phyloP scores from a whole-genome alignment of 2,113 vertebrate species.

The Budorcas taxicolor region DNA sequence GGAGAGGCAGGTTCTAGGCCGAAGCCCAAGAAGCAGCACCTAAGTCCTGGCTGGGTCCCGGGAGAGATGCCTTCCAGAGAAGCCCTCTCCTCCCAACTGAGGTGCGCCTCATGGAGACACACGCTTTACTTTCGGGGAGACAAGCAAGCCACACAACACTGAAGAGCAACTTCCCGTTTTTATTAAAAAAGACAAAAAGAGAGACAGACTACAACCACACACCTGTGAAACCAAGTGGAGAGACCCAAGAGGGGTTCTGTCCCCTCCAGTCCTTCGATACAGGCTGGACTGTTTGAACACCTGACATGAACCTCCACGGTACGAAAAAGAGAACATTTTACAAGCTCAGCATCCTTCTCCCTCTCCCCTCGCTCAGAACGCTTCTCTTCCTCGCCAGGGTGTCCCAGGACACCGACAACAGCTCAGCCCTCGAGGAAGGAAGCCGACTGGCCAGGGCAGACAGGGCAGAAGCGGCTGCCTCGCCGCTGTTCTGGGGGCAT shows the following conservation, averaged over 20 bases:
- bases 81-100: background rate
- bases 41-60: background rate
- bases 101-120: background rate
- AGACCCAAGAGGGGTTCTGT: rapidly evolving
- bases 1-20: background rate
- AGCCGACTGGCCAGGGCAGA: background rate
- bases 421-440: background rate
- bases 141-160: background rate
- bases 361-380: rapidly evolving
- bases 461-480: background rate
- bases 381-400: background rate
- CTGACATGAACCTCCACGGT: rapidly evolving
- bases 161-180: background rate
- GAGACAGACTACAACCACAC: no score
- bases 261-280: rapidly evolving
- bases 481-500: background rate
- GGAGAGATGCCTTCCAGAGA: background rate
- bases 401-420: background rate
- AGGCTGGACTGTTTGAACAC: rapidly evolving
- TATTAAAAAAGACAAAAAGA: background rate
- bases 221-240: rapidly evolving
- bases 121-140: background rate
- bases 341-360: background rate
- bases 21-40: background rate
- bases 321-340: background rate